Percentiles rank a stretch among this genome's conserved stretches.
These are phyloP conservation scores for Ptychoptera albimana DNA, from an alignment of 2,888 invertebrate species.

Conservation along the genomic window DNA sequence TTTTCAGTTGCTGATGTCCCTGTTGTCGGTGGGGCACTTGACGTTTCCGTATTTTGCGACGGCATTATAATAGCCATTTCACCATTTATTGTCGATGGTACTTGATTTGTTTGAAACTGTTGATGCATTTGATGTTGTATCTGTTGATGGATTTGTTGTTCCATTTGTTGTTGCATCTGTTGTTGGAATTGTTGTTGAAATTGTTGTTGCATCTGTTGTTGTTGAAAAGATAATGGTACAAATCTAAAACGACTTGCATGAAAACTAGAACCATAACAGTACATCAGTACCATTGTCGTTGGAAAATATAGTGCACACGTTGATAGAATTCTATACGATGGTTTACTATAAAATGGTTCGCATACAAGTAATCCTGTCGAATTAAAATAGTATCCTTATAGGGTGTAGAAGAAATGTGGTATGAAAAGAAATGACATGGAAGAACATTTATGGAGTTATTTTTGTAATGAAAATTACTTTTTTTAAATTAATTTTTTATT, in stretches of 20 bases:
- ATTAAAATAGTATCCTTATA: constrained; percentile 84
- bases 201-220: constrained; percentile 20
- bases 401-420: constrained; percentile 10
- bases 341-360: constrained; percentile 70
- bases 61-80: no score
- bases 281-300: constrained; percentile 82
- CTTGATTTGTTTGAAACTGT: constrained; percentile 11
- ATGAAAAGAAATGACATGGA: not conserved
- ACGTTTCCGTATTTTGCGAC: no score
- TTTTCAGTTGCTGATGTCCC: not conserved
- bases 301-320: constrained; percentile 83
- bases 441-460: not conserved
- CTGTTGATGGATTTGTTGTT: constrained; percentile 15
- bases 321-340: constrained; percentile 55
- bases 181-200: constrained; percentile 11
- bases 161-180: constrained; percentile 13
- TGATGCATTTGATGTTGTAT: constrained; percentile 12
- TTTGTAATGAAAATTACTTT: not conserved
- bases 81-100: not conserved
- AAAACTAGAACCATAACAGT: constrained; percentile 79
- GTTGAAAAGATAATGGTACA: constrained; percentile 3
- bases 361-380: constrained; percentile 72
- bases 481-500: constrained; percentile 9
- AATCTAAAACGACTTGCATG: constrained; percentile 69
- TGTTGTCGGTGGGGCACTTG: no score